phyloP scores from a whole-genome alignment of 2,888 invertebrate genomes.

The Tetramorium bicarinatum region DNA sequence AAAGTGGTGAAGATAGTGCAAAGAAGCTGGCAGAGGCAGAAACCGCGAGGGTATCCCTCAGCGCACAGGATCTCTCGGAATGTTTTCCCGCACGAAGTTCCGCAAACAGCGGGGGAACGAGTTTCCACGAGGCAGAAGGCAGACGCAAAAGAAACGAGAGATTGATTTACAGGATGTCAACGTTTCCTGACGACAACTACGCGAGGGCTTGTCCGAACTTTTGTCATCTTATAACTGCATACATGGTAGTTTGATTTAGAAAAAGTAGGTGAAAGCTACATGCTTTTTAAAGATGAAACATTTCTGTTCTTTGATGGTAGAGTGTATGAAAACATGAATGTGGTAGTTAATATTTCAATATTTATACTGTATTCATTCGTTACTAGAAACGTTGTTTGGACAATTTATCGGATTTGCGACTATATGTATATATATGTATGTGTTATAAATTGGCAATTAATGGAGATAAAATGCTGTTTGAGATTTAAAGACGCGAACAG shows the following conservation, averaged over 20 bases:
- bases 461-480: constrained; percentile 36
- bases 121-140: constrained; percentile 51
- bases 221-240: not conserved
- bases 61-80: constrained; percentile 47
- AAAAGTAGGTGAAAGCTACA: not conserved
- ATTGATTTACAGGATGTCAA: constrained; percentile 76
- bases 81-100: constrained; percentile 62
- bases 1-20: constrained; percentile 59
- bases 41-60: constrained; percentile 53
- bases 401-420: not conserved
- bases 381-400: not conserved
- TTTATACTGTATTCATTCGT: not conserved
- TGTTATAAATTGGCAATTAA: constrained; percentile 33
- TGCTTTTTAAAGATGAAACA: not conserved
- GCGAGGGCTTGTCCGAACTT: constrained; percentile 33
- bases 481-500: constrained; percentile 39
- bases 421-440: not conserved
- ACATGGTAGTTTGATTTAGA: not conserved
- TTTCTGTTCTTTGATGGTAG: not conserved
- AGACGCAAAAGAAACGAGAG: constrained; percentile 70
- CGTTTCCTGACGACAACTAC: constrained; percentile 64
- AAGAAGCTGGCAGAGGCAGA: not conserved
- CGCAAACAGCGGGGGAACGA: constrained; percentile 64
- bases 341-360: not conserved
- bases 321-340: not conserved